Conservation (phyloP, 2,888 invertebrate species). For the Gymnocheta viridis region DNA sequence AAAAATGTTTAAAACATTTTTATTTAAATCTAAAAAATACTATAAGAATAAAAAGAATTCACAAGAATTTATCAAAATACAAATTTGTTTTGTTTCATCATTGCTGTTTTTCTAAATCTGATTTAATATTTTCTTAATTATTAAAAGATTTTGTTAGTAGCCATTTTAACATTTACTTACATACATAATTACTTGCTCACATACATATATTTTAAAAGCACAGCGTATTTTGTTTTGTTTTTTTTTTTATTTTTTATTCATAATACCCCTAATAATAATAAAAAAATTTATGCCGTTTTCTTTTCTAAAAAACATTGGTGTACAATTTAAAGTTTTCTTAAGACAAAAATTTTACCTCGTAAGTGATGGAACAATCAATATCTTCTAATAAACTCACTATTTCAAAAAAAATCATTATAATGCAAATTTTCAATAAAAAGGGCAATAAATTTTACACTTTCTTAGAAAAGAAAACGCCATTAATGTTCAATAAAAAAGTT, state of each 20-base stretch:
- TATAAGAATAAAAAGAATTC: constrained; percentile 58
- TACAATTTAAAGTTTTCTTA: too few relatives aligned
- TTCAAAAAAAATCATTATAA: too few relatives aligned
- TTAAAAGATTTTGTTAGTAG: constrained; percentile 30
- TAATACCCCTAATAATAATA: constrained; percentile 32
- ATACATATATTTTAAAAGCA: constrained; percentile 61
- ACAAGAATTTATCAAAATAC: constrained; percentile 62
- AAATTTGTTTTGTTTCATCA: constrained; percentile 22
- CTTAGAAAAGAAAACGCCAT: too few relatives aligned
- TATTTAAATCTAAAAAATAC: constrained; percentile 53
- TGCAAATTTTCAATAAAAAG: too few relatives aligned
- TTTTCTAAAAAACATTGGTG: too few relatives aligned
- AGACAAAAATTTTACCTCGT: too few relatives aligned
- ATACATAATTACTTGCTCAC: constrained; percentile 17
- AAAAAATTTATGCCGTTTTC: too few relatives aligned
- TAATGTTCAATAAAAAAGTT: constrained; percentile 44
- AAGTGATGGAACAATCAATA: too few relatives aligned
- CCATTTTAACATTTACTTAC: constrained; percentile 53
- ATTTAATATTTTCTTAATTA: constrained; percentile 2
- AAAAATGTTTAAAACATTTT: constrained; percentile 63
- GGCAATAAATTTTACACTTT: too few relatives aligned
- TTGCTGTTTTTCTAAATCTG: neutral
- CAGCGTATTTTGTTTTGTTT: constrained; percentile 44
- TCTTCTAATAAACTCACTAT: too few relatives aligned
- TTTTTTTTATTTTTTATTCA: too few relatives aligned